These are phyloP conservation scores for Tetraneura akinire DNA, from an alignment of 1,140 invertebrate species.

Conservation along the genomic window DNA sequence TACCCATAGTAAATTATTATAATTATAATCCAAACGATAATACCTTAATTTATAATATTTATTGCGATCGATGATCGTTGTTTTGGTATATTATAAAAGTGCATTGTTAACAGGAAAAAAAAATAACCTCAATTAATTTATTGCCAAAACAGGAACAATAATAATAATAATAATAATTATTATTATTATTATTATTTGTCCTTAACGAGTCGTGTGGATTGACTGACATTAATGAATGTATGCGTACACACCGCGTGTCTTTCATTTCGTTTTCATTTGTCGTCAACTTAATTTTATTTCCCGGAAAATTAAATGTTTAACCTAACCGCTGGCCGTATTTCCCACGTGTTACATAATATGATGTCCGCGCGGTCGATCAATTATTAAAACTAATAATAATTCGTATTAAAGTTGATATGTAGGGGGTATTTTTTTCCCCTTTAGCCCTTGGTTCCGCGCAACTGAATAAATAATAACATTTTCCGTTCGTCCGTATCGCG, in stretches of 20 bases:
- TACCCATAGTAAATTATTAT: too few relatives aligned
- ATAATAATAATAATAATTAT: too few relatives aligned
- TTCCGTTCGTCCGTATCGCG: slow-evolving; percentile 15
- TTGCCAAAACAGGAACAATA: too few relatives aligned
- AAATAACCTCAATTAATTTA: too few relatives aligned
- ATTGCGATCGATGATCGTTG: slow-evolving; percentile 6
- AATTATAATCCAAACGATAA: neutral
- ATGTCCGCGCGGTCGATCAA: neutral
- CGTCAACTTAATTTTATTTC: slow-evolving; percentile 14
- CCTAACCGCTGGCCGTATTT: slow-evolving; percentile 5
- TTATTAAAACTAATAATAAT: slow-evolving; percentile 47
- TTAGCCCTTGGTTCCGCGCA: neutral
- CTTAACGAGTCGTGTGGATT: slow-evolving; percentile 10
- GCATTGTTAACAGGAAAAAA: neutral
- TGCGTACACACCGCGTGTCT: neutral
- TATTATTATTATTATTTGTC: slow-evolving; percentile 26
- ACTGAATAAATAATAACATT: slow-evolving; percentile 28
- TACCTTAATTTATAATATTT: slow-evolving; percentile 6
- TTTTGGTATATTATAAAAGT: neutral
- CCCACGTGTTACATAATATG: slow-evolving; percentile 22
- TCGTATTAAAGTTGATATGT: slow-evolving; percentile 20
- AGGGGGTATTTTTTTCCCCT: neutral
- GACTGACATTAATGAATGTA: neutral
- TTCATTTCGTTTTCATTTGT: slow-evolving; percentile 14
- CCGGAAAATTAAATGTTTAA: slow-evolving; percentile 32